These are phyloP conservation scores for Octodon degus DNA, from an alignment of 2,113 vertebrate genomes.

Conservation along the genomic window DNA sequence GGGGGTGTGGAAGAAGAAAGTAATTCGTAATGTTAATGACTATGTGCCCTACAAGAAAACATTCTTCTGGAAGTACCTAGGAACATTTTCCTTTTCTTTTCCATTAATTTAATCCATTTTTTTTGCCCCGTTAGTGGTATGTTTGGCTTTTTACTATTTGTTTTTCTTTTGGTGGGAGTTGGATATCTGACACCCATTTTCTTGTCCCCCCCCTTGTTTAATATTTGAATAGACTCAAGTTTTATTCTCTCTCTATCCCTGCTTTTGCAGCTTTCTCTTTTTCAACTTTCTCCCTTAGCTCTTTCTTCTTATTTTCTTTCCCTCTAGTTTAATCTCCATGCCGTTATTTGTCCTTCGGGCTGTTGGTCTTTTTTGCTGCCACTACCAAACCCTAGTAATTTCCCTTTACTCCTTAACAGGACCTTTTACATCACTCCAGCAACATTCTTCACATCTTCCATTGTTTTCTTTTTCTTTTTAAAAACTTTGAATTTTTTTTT, in stretches of 20 bases:
- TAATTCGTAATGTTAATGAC: background rate
- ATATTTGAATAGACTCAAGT: background rate
- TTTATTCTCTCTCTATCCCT: too few species aligned
- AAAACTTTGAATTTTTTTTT: too few species aligned
- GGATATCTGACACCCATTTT: background rate
- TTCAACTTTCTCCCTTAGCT: too few species aligned
- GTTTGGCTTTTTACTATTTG: background rate
- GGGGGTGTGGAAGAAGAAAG: background rate
- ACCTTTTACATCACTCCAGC: background rate
- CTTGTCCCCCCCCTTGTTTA: background rate
- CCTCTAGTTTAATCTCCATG: background rate
- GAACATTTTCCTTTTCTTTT: background rate
- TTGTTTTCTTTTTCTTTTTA: too few species aligned
- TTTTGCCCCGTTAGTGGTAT: background rate
- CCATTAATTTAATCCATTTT: background rate
- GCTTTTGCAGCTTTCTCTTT: too few species aligned
- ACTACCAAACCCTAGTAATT: background rate
- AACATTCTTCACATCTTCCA: background rate
- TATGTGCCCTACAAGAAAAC: background rate
- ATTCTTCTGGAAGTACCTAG: background rate
- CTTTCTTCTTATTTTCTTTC: background rate
- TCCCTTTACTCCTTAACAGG: background rate
- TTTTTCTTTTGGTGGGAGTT: background rate
- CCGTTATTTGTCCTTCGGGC: background rate
- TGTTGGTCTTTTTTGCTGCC: background rate